Percentiles rank a stretch among this genome's conserved stretches.
These are phyloP conservation scores for Cryptosula pallasiana DNA, from an alignment of 2,888 invertebrate genomes.

Conservation along the genomic window DNA sequence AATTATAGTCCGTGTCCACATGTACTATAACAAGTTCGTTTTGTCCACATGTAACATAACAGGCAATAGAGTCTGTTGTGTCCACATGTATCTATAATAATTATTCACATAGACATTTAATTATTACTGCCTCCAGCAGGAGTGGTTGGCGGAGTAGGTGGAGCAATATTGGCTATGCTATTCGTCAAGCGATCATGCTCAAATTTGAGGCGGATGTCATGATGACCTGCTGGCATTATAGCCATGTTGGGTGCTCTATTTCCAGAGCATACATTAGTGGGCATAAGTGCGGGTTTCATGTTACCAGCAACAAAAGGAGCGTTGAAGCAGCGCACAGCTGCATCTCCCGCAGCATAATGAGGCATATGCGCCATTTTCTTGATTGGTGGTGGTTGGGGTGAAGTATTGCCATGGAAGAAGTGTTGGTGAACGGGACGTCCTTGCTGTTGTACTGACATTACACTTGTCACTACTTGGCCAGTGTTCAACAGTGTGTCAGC, in stretches of 20 bases:
- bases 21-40: too few relatives aligned
- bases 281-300: not conserved
- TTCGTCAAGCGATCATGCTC: not conserved
- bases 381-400: slow-evolving; percentile 11
- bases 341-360: not conserved
- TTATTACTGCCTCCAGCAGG: not conserved
- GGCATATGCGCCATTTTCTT: not conserved
- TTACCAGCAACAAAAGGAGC: not conserved
- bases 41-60: too few relatives aligned
- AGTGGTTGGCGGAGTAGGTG: slow-evolving; percentile 9
- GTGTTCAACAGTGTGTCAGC: not conserved
- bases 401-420: not conserved
- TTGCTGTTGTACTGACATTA: not conserved
- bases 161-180: slow-evolving; percentile 4
- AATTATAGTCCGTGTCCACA: too few relatives aligned
- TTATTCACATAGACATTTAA: too few relatives aligned
- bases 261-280: not conserved
- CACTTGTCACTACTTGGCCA: not conserved
- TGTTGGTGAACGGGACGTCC: not conserved
- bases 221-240: not conserved
- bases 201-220: not conserved
- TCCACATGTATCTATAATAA: too few relatives aligned
- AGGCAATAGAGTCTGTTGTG: too few relatives aligned
- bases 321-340: slow-evolving; percentile 7
- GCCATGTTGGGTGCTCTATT: not conserved